These are phyloP conservation scores for Nymphicus hollandicus DNA, from an alignment of 2,113 vertebrate genomes.

Conservation along the genomic window DNA sequence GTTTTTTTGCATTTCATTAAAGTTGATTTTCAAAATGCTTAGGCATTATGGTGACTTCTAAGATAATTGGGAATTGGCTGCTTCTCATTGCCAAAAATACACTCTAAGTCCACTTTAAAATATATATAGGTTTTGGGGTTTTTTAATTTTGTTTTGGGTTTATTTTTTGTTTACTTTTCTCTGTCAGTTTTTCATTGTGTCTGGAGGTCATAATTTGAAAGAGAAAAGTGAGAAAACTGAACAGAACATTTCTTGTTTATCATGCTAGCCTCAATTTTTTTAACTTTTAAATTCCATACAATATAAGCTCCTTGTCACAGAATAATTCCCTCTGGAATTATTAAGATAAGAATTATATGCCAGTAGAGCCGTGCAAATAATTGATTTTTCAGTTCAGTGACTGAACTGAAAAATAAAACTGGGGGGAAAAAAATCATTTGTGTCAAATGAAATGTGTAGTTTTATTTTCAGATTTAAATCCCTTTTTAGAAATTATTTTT, in stretches of 20 bases:
- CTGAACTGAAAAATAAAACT: not conserved
- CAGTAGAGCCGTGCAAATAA: not conserved
- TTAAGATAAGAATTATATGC: constrained; percentile 21
- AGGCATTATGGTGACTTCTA: not conserved
- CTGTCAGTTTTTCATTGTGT: not conserved
- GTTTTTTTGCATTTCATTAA: not conserved
- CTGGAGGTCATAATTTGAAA: not conserved
- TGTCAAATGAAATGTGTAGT: not conserved
- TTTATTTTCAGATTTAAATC: not conserved
- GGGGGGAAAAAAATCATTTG: accelerated
- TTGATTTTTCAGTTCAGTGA: constrained; percentile 24
- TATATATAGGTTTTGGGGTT: not conserved
- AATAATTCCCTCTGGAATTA: constrained; percentile 30
- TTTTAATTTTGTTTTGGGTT: not conserved
- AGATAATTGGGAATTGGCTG: not conserved
- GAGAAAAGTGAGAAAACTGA: not conserved
- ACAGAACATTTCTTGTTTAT: not conserved
- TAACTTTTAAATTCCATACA: not conserved
- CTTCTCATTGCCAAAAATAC: not conserved
- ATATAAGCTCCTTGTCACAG: not conserved
- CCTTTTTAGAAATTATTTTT: not conserved
- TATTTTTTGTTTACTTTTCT: not conserved
- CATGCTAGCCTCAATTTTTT: not conserved
- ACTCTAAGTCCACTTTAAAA: not conserved
- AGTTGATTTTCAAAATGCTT: not conserved